Conservation (phyloP, 2,888 invertebrate genomes). For the Merodon equestris region DNA sequence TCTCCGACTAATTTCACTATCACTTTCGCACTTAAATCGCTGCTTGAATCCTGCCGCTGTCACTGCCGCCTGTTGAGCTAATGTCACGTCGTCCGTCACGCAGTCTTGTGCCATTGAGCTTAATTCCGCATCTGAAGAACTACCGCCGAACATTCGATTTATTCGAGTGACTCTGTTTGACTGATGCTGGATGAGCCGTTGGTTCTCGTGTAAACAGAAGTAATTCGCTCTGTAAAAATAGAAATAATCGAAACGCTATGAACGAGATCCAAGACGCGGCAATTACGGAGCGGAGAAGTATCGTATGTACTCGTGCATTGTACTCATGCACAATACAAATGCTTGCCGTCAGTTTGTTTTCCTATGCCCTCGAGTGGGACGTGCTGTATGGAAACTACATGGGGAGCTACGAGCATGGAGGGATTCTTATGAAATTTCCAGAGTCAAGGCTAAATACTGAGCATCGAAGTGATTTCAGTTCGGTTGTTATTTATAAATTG, state of each 20-base stretch:
- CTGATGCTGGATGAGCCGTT: conserved; percentile 67
- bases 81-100: conserved; percentile 36
- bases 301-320: too few species aligned
- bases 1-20: conserved; percentile 45
- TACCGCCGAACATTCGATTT: conserved; percentile 71
- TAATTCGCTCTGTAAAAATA: conserved; percentile 71
- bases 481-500: neutral
- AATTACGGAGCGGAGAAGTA: conserved; percentile 41
- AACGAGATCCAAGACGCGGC: conserved; percentile 26
- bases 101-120: conserved; percentile 24
- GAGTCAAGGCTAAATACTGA: conserved; percentile 31
- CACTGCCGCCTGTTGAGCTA: conserved; percentile 30
- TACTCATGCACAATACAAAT: conserved; percentile 6
- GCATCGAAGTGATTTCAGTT: too few species aligned
- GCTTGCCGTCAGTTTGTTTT: conserved; percentile 43
- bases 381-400: neutral
- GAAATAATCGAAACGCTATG: conserved; percentile 54
- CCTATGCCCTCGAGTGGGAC: neutral
- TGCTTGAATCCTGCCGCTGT: conserved; percentile 34
- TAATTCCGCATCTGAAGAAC: conserved; percentile 52
- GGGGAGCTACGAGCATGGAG: neutral
- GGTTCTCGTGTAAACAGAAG: conserved; percentile 71
- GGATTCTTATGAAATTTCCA: conserved; percentile 15
- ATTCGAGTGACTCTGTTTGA: conserved; percentile 72
- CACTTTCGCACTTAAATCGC: conserved; percentile 43